Conservation (phyloP, 2,113 vertebrate species). For the Cyprichromis sp. region DNA sequence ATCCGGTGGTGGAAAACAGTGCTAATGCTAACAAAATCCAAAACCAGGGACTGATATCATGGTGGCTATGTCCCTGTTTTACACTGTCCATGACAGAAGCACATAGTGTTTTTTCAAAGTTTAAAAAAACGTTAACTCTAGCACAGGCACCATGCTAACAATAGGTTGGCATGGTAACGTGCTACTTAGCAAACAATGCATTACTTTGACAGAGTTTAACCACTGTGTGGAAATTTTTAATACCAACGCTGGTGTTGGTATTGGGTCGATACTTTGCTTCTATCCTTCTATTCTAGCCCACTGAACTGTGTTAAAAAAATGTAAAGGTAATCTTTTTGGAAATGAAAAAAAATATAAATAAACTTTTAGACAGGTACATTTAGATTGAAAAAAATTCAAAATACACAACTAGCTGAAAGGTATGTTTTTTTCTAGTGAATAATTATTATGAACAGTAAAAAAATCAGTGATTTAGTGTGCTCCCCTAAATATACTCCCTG, state of each 20-base stretch:
- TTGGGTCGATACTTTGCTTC: background rate
- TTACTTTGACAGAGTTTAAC: background rate
- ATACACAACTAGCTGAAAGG: background rate
- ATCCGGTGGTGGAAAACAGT: background rate
- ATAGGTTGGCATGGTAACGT: background rate
- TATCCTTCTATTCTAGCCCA: background rate
- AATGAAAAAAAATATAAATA: background rate
- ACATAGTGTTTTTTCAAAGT: background rate
- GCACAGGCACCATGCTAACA: background rate
- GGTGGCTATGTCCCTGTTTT: background rate
- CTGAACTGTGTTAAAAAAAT: background rate
- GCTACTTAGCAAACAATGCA: background rate
- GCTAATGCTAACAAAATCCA: background rate
- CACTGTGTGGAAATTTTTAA: background rate
- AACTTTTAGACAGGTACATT: background rate
- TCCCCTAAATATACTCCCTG: background rate
- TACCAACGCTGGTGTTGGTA: background rate
- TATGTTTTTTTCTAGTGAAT: background rate
- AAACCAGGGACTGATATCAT: background rate
- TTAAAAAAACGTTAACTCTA: background rate
- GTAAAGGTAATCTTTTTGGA: background rate
- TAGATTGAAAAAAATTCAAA: background rate
- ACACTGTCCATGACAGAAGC: background rate
- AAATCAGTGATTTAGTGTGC: background rate
- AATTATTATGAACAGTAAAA: background rate